These are phyloP conservation scores for Eristalinus aeneus DNA, from an alignment of 2,888 invertebrate species.

Conservation along the genomic window DNA sequence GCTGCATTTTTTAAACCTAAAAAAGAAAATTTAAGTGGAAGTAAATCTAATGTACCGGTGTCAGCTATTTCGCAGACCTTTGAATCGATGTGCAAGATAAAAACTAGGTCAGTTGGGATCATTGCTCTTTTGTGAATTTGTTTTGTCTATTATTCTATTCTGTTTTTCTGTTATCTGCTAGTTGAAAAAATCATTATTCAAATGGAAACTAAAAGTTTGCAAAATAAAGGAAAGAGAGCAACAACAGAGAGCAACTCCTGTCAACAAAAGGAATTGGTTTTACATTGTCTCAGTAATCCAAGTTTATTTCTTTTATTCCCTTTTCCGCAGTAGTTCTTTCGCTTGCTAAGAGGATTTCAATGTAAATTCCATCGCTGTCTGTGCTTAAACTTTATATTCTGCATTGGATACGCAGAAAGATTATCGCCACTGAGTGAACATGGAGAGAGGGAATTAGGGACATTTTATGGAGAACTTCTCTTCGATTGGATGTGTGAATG, in stretches of 20 bases:
- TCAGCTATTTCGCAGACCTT: not conserved
- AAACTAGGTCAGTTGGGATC: not conserved
- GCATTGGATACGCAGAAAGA: too few species aligned
- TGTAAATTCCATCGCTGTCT: not conserved
- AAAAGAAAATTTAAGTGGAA: constrained; percentile 25
- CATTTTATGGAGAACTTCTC: too few species aligned
- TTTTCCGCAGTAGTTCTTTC: not conserved
- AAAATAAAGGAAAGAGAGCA: not conserved
- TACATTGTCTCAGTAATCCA: not conserved
- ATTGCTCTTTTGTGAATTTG: not conserved
- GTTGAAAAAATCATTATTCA: not conserved
- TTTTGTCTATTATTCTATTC: not conserved
- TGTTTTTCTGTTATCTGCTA: not conserved
- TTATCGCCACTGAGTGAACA: not conserved
- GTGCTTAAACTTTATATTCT: not conserved
- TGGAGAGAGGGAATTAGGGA: not conserved
- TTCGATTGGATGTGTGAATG: too few species aligned
- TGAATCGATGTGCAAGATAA: constrained; percentile 52
- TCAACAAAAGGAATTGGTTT: not conserved
- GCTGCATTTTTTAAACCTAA: constrained; percentile 44
- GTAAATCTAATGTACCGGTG: not conserved
- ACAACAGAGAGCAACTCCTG: not conserved
- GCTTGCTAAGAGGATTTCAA: not conserved
- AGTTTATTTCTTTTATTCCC: not conserved
- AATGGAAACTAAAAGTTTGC: not conserved